Base-by-base conservation (phyloP, 2,113 vertebrate genomes). In the Argyrosomus japonicus region DNA sequence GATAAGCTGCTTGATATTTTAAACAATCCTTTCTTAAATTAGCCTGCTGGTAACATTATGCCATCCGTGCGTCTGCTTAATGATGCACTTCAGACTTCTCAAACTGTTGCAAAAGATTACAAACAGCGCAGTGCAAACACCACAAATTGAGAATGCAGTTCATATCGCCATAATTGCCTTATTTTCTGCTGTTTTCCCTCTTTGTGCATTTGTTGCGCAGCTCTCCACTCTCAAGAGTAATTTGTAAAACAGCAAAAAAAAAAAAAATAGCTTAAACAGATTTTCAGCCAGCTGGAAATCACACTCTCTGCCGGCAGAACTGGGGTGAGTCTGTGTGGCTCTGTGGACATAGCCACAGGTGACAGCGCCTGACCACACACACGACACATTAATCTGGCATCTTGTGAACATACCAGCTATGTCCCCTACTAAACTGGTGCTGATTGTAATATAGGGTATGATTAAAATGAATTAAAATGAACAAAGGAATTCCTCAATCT, bases 401-500 rank as follows among this genome's bases (percentile, higher is more conserved):
- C 45, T 4, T 6, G 14, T 50, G 17, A 58, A 50, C 13, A 32
- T 7, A 68, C 13, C 4, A 54, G 50, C 8, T 19, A 23, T 14
- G 19, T 57, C 36, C 36, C 23, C 10, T 68, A 29, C 0, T 47
- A 14, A 47, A 47, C 45, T 14, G 12, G 45, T 14, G 45, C 6
- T 54, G 36, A 54, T 17, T 81, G 32, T 61, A 48, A 71, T 40
- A 40, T 72, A 14, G 12, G 1, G 5, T 54, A 21, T 60, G 32
- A 76, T 75, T 88, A 29, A 75, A 68, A 73, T 71, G 12, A 73
- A 72, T 58, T 54, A 40, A 53, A 76, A 61, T 43, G 54, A 90
- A 84, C 81, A 88, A 86, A 68, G 69, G 77, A 77, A 85, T 79
- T 88, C 85, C 81, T 83, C 2, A 74, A 80, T 88, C 69, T 85